phyloP scores from a whole-genome alignment of 2,888 invertebrate species.

The Zygaena filipendulae region DNA sequence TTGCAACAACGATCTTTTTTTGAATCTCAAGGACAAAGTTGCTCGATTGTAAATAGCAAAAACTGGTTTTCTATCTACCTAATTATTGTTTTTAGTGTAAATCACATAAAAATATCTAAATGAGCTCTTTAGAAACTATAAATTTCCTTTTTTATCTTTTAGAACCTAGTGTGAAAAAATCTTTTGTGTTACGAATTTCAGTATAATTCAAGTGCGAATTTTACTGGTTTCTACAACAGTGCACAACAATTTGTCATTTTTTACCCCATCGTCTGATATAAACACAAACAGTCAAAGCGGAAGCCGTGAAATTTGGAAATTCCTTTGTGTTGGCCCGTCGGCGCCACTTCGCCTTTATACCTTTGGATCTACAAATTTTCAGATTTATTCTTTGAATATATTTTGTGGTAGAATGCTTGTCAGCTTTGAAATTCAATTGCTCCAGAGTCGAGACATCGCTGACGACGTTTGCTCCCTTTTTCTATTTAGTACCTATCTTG shows the following conservation, averaged over 20 bases:
- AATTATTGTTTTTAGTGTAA: too few relatives aligned
- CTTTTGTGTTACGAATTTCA: too few relatives aligned
- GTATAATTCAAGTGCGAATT: too few relatives aligned
- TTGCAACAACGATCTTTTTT: too few relatives aligned
- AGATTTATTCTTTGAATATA: slow-evolving; percentile 70
- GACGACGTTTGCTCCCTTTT: slow-evolving; percentile 49
- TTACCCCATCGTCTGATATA: slow-evolving; percentile 54
- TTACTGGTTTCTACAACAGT: slow-evolving; percentile 27
- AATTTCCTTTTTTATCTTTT: too few relatives aligned
- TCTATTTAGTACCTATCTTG: too few relatives aligned
- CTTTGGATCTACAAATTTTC: slow-evolving; percentile 67
- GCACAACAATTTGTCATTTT: slow-evolving; percentile 58
- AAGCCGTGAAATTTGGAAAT: slow-evolving; percentile 68
- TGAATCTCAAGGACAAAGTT: too few relatives aligned
- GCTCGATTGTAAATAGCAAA: too few relatives aligned
- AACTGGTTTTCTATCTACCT: too few relatives aligned
- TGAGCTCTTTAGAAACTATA: too few relatives aligned
- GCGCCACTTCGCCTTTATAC: slow-evolving; percentile 60
- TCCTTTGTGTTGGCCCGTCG: slow-evolving; percentile 63
- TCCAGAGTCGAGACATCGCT: slow-evolving; percentile 59
- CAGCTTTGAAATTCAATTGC: slow-evolving; percentile 69
- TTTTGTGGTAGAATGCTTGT: slow-evolving; percentile 61
- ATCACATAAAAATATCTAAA: too few relatives aligned
- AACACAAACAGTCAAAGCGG: slow-evolving; percentile 62
- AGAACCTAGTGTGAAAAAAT: too few relatives aligned